Percentiles rank a stretch among this genome's conserved stretches.
Evolutionary conservation across 2,113 vertebrate genomes (phyloP).

Genomic region (Planiliza haematocheilus): DNA sequence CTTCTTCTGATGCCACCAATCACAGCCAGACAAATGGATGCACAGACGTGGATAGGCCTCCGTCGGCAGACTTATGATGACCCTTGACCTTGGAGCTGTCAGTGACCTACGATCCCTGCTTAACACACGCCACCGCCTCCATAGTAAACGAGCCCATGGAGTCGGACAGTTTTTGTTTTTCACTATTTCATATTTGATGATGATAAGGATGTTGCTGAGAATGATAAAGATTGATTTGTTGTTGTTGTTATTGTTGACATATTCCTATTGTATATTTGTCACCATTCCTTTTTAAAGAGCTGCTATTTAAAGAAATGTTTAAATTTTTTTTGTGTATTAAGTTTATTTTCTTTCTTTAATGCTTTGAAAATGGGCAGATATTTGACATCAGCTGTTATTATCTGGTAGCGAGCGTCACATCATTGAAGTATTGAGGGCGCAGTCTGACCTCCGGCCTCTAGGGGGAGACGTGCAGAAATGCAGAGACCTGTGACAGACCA

Average conservation of each 20-base stretch:
- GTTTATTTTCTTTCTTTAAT: constrained; percentile 63
- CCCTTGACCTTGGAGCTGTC: constrained; percentile 54
- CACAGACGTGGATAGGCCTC: constrained; percentile 51
- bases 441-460: constrained; percentile 64
- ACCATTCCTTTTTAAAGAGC: constrained; percentile 81
- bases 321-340: constrained; percentile 45
- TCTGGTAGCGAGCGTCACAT: constrained; percentile 21
- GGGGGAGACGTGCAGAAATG: constrained; percentile 76
- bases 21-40: constrained; percentile 57
- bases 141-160: constrained; percentile 48
- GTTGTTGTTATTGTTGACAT: constrained; percentile 45
- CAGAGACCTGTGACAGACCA: constrained; percentile 49
- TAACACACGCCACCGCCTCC: constrained; percentile 57
- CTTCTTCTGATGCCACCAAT: constrained; percentile 57
- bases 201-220: constrained; percentile 33
- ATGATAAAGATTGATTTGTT: constrained; percentile 33
- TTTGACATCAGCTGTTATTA: constrained; percentile 31
- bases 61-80: constrained; percentile 44
- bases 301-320: constrained; percentile 82
- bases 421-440: constrained; percentile 21
- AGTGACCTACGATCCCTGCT: constrained; percentile 67
- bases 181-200: constrained; percentile 38
- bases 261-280: constrained; percentile 70
- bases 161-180: constrained; percentile 43
- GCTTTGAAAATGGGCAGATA: constrained; percentile 64